Percentiles rank a stretch among this genome's conserved stretches.
Evolutionary conservation across 2,797 vertebrate species (phyloP).

Genomic region (Manis crassicaudata): DNA sequence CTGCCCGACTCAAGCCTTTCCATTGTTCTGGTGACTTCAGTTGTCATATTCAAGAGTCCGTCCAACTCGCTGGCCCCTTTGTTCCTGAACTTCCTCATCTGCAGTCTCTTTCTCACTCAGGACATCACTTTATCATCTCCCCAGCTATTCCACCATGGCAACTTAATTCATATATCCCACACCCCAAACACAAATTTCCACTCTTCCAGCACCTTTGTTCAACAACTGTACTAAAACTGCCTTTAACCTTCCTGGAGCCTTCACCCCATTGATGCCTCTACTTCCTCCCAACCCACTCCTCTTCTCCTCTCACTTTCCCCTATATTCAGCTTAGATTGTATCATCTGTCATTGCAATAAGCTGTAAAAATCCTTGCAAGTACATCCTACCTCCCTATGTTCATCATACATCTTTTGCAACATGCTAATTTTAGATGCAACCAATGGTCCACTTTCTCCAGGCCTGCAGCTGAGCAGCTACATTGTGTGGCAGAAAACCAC

Average conservation of each 20-base stretch:
- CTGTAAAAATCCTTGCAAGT: neutral
- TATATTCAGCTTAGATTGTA: neutral
- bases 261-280: neutral
- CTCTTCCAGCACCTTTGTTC: neutral
- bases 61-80: neutral
- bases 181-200: neutral
- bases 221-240: neutral
- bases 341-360: neutral
- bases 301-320: neutral
- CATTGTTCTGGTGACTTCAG: neutral
- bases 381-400: neutral
- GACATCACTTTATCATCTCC: neutral
- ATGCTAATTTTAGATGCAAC: neutral
- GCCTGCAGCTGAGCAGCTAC: neutral
- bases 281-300: neutral
- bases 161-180: neutral
- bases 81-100: neutral
- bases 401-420: neutral
- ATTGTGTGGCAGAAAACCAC: neutral
- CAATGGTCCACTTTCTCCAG: neutral
- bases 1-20: neutral
- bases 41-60: neutral
- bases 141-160: no score
- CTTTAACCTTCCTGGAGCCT: neutral
- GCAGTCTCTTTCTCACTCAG: neutral